Base-by-base conservation (phyloP, 2,888 invertebrate genomes). In the Ichneumoninae sp. region DNA sequence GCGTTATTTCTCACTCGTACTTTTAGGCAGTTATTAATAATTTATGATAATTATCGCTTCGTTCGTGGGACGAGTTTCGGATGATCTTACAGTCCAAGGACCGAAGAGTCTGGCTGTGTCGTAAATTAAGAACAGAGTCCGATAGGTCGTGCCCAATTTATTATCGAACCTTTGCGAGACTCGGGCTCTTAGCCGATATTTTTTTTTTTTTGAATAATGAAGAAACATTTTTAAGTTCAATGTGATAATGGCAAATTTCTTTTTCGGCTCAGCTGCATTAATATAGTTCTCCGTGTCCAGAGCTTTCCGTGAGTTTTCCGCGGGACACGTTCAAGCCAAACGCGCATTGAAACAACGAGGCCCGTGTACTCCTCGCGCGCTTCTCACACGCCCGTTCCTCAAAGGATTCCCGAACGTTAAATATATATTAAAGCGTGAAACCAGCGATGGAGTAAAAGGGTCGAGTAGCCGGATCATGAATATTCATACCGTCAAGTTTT, bases 41-140 rank as follows among this genome's bases (percentile, higher is more conserved):
- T 93, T 93, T 93, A 93, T 93, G 93, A 90, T 93, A 93, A 93
- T 93, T 92, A 91, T 90, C 91, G 87, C 89, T 90, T 88, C 90
- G 90, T 91, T 91, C 89, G 54, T 86, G 90, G 72, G 89, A 88
- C 88, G 89, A 36, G 62, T 16, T 60, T 54, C 90, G 89, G 90
- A 90, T 89, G 91, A 90, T 87, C 89, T 91, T 92, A 91, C 10
- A 92, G 92, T 91, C 80, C 86, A 62, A 60, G 75, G 70, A 84
- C 89, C 89, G 88, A 92, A 91, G 89, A 89, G 89, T 89, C 89
- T 80, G 86, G 87, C 88, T 85, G 79, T 86, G 85, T 90, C 92
- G 89, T 93, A 93, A 93, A 93, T 93, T 91, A 87, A 22, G 50
- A 44, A 65, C 50, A 62, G 52, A 36, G 52, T 47, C 76, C 68